A percentile compares a stretch with the other conserved stretches of the same genome.
Conservation (phyloP, 2,888 invertebrate species). For the Megaustenia siamemsis region DNA sequence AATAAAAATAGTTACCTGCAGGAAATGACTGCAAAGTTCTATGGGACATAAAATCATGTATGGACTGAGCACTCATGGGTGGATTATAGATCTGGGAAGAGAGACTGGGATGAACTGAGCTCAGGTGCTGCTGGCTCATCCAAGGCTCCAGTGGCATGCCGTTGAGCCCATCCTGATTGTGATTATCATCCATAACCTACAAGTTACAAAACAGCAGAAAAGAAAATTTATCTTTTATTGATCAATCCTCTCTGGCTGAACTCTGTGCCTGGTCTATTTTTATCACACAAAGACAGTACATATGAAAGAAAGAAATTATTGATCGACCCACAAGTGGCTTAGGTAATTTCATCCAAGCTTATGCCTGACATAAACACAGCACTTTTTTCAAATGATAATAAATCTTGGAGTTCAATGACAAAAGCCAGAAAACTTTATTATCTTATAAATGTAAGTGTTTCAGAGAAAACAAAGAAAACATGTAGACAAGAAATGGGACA, state of each 20-base stretch:
- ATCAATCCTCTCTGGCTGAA: conserved; percentile 24
- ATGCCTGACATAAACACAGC: background rate
- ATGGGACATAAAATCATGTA: conserved; percentile 22
- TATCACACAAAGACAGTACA: conserved; percentile 30
- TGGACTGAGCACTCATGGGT: conserved; percentile 8
- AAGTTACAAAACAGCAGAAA: conserved; percentile 11
- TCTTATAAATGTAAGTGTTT: too few species aligned
- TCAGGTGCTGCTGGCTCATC: conserved; percentile 33
- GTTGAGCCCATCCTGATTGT: conserved; percentile 43
- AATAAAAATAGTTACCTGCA: conserved; percentile 13
- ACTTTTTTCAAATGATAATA: background rate
- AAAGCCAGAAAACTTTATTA: background rate
- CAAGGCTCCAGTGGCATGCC: conserved; percentile 46
- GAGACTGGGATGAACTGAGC: conserved; percentile 12
- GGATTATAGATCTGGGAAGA: conserved; percentile 29
- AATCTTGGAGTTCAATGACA: background rate
- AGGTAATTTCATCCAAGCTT: conserved; percentile 17
- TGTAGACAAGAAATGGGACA: too few species aligned
- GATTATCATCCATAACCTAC: conserved; percentile 46
- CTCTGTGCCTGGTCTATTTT: conserved; percentile 30
- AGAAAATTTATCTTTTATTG: conserved; percentile 31
- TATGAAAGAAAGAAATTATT: conserved; percentile 2
- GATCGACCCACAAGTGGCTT: background rate
- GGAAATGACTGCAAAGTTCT: conserved; percentile 30
- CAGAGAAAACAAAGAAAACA: too few species aligned